A percentile compares a stretch with the other conserved stretches of the same genome.
Evolutionary conservation across 2,888 invertebrate genomes (phyloP).

Genomic region (Maniola hyperantus): DNA sequence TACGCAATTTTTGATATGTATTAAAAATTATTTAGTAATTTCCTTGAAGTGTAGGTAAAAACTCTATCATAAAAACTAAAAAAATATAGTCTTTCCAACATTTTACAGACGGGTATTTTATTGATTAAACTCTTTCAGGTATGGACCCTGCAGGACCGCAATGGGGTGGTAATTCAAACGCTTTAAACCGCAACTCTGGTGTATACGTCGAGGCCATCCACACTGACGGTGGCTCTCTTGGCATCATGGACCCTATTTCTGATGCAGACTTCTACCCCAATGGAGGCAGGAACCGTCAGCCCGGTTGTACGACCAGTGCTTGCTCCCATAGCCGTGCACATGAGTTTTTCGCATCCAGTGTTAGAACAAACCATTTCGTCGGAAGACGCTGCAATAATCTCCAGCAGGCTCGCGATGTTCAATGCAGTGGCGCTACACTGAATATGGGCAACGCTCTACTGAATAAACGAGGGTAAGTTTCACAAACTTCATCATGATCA

Average conservation of each 20-base stretch:
- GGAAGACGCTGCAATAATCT: conserved; percentile 45
- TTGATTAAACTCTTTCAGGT: conserved; percentile 41
- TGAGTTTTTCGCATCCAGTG: conserved; percentile 46
- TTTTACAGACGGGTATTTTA: neutral
- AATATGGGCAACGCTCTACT: conserved; percentile 38
- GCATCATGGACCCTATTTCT: conserved; percentile 50
- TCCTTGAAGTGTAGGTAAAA: too few species aligned
- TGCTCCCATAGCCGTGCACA: conserved; percentile 49
- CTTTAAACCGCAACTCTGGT: conserved; percentile 45
- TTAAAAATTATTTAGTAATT: too few species aligned
- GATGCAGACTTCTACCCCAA: conserved; percentile 56
- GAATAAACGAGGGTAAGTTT: conserved; percentile 41
- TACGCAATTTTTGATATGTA: too few species aligned
- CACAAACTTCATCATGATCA: neutral
- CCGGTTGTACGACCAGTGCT: conserved; percentile 46
- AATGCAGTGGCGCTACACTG: conserved; percentile 31
- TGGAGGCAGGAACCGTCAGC: conserved; percentile 49
- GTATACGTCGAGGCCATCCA: conserved; percentile 56
- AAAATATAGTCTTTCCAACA: too few species aligned
- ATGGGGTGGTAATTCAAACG: conserved; percentile 46
- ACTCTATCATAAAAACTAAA: too few species aligned
- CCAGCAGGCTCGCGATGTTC: conserved; percentile 37
- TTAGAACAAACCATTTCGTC: conserved; percentile 45
- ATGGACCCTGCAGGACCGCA: conserved; percentile 55
- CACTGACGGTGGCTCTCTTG: conserved; percentile 52